A percentile compares a stretch with the other conserved stretches of the same genome.
phyloP scores from a whole-genome alignment of 2,888 invertebrate species.

The Nomada flava region DNA sequence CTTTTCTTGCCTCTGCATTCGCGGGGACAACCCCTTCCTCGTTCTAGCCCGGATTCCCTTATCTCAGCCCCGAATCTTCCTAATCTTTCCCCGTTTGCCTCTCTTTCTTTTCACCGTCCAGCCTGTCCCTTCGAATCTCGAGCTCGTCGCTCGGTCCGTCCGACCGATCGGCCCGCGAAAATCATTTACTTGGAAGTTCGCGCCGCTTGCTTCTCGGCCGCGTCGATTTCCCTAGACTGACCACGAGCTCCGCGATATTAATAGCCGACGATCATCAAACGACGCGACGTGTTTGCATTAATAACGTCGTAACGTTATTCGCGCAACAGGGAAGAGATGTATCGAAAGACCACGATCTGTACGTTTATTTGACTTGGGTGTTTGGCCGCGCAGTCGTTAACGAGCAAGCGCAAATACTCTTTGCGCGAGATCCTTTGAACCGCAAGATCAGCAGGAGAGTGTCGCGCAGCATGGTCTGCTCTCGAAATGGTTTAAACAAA shows the following conservation, averaged over 20 bases:
- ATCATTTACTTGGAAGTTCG: slow-evolving; percentile 24
- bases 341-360: slow-evolving; percentile 55
- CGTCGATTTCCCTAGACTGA: slow-evolving; percentile 42
- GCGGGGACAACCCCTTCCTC: slow-evolving; percentile 52
- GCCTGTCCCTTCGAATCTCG: neutral
- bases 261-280: slow-evolving; percentile 58
- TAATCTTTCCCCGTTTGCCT: neutral
- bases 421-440: slow-evolving; percentile 61
- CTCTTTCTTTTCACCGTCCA: neutral
- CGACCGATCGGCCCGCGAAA: neutral
- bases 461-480: slow-evolving; percentile 31
- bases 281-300: slow-evolving; percentile 69
- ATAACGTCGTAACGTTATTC: slow-evolving; percentile 70
- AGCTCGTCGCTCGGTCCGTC: no score
- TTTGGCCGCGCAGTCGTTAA: slow-evolving; percentile 63
- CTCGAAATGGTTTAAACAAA: no score
- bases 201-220: slow-evolving; percentile 34
- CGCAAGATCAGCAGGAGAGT: slow-evolving; percentile 48
- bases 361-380: slow-evolving; percentile 59
- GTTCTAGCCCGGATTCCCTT: slow-evolving; percentile 24
- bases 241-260: slow-evolving; percentile 57
- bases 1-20: slow-evolving; percentile 72
- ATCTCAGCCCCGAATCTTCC: neutral
- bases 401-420: slow-evolving; percentile 50
- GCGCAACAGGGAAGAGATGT: slow-evolving; percentile 48